Evolutionary conservation across 2,888 invertebrate species (phyloP).

Genomic region (Helicoverpa assulta): DNA sequence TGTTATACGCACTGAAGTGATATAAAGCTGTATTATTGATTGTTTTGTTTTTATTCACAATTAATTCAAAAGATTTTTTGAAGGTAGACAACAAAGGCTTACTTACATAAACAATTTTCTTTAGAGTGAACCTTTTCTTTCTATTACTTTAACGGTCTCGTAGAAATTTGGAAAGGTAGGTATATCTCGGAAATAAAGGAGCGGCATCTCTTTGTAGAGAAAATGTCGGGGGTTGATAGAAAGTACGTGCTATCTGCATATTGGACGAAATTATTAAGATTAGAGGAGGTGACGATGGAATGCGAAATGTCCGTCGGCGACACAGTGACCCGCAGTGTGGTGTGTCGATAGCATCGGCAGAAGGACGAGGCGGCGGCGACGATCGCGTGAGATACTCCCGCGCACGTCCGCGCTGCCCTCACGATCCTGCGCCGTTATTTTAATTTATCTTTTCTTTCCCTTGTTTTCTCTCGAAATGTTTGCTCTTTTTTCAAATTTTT

Average conservation of each 20-base stretch:
- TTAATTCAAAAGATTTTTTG: slow-evolving; percentile 33
- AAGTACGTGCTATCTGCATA: slow-evolving; percentile 69
- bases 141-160: slow-evolving; percentile 22
- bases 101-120: slow-evolving; percentile 54
- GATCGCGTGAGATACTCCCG: slow-evolving; percentile 84
- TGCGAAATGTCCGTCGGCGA: slow-evolving; percentile 77
- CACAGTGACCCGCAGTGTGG: slow-evolving; percentile 76
- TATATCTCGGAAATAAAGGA: slow-evolving; percentile 47
- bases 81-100: slow-evolving; percentile 25
- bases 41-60: slow-evolving; percentile 43
- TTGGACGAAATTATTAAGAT: slow-evolving; percentile 71
- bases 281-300: slow-evolving; percentile 70
- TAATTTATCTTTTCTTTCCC: slow-evolving; percentile 70
- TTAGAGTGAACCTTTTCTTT: slow-evolving; percentile 31
- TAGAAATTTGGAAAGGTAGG: slow-evolving; percentile 44
- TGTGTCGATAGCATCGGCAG: slow-evolving; percentile 73
- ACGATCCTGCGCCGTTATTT: slow-evolving; percentile 73
- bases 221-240: slow-evolving; percentile 63
- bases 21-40: slow-evolving; percentile 47
- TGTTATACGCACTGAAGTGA: slow-evolving; percentile 42
- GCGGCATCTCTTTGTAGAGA: slow-evolving; percentile 63
- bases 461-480: slow-evolving; percentile 56
- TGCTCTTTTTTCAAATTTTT: slow-evolving; percentile 39
- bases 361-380: slow-evolving; percentile 69
- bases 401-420: slow-evolving; percentile 78